Percentiles rank a stretch among this genome's conserved stretches.
Evolutionary conservation across 2,113 vertebrate genomes (phyloP).

Genomic region (Chionis minor): DNA sequence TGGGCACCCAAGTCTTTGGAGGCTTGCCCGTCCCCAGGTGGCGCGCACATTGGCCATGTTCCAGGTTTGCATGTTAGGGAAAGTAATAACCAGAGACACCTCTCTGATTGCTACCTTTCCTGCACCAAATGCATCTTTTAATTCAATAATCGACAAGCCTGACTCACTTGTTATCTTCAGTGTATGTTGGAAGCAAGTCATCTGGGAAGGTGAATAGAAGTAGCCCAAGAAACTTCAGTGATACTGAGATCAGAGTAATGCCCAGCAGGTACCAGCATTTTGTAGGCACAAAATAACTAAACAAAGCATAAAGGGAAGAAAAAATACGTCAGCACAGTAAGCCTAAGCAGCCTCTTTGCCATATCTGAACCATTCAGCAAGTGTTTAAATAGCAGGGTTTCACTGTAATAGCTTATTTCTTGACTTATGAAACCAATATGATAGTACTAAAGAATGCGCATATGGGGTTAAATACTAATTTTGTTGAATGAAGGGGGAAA

Average conservation of each 20-base stretch:
- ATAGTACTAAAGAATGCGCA: not conserved
- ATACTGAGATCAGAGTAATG: not conserved
- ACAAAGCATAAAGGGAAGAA: not conserved
- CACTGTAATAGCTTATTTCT: not conserved
- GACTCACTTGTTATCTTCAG: not conserved
- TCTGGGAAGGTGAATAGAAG: not conserved
- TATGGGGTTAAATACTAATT: not conserved
- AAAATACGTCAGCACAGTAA: not conserved
- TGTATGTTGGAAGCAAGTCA: not conserved
- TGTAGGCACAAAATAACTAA: not conserved
- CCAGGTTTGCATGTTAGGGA: not conserved
- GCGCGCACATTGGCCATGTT: accelerated
- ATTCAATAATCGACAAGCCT: not conserved
- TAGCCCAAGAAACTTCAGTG: not conserved
- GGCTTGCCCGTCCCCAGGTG: not conserved
- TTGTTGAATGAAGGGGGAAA: not conserved
- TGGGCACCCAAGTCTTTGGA: not conserved
- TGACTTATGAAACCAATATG: not conserved
- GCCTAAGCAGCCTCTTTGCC: not conserved
- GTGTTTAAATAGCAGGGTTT: not conserved
- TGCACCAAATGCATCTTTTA: not conserved
- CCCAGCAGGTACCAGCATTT: not conserved
- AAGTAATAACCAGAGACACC: not conserved
- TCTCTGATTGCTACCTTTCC: not conserved
- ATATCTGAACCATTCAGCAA: not conserved